Conservation (phyloP, 2,797 vertebrate genomes). For the Bucorvus abyssinicus region DNA sequence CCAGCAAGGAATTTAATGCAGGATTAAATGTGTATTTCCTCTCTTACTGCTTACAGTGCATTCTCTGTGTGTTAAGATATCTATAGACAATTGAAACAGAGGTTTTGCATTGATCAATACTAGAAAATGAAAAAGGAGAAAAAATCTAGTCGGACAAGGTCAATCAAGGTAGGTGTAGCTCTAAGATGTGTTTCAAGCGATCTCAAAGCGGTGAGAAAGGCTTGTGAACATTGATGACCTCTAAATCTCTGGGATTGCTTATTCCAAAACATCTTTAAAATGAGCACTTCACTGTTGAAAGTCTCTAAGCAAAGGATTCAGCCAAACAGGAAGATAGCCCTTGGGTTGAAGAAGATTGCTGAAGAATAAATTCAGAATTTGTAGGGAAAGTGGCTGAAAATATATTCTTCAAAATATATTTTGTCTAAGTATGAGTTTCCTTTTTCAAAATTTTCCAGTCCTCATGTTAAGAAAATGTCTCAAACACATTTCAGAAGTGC, state of each 20-base stretch:
- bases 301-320: background rate
- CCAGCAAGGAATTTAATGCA: background rate
- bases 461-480: background rate
- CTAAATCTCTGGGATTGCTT: background rate
- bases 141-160: background rate
- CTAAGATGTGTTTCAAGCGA: background rate
- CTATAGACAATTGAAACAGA: background rate
- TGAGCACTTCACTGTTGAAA: background rate
- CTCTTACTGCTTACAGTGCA: background rate
- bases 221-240: background rate
- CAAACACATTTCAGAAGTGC: background rate
- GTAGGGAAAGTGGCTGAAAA: background rate
- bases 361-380: background rate
- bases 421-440: background rate
- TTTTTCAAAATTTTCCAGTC: background rate
- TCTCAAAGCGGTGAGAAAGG: background rate
- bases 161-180: background rate
- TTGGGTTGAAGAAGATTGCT: background rate
- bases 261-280: background rate
- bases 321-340: background rate
- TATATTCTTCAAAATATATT: background rate
- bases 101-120: background rate
- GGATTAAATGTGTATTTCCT: conserved; percentile 16
- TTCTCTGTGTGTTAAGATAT: background rate
- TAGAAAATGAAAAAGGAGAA: background rate